phyloP scores from a whole-genome alignment of 2,888 invertebrate genomes.

The Galerucella pusilla region DNA sequence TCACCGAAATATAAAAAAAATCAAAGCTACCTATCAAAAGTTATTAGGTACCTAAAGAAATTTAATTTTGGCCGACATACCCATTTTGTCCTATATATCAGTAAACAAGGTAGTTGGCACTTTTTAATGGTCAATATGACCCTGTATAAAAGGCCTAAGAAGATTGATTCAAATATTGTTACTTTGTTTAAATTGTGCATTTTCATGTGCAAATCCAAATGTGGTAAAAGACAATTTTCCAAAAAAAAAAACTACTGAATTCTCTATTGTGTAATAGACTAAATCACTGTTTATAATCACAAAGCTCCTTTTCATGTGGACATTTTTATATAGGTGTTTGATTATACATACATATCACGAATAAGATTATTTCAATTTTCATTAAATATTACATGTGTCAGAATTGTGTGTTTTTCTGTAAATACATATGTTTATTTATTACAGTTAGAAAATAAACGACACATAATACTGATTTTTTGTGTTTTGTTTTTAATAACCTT shows the following conservation, averaged over 20 bases:
- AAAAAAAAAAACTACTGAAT: conserved; percentile 9
- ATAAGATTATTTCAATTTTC: conserved; percentile 57
- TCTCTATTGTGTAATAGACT: conserved; percentile 46
- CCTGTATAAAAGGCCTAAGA: background rate
- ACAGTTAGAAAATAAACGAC: conserved; percentile 57
- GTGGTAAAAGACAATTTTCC: background rate
- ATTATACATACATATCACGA: conserved; percentile 62
- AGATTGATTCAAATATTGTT: background rate
- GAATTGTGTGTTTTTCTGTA: conserved; percentile 57
- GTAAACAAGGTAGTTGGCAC: no score
- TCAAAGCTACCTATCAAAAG: no score
- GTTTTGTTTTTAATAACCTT: conserved; percentile 24
- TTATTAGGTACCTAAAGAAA: no score
- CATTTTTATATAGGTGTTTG: conserved; percentile 62
- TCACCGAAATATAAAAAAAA: no score
- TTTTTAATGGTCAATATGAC: background rate
- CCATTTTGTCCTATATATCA: no score
- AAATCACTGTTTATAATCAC: conserved; percentile 50
- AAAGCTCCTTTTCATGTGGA: conserved; percentile 56
- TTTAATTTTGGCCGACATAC: no score
- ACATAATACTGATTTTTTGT: conserved; percentile 43
- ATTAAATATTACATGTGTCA: conserved; percentile 55
- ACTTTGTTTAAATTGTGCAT: background rate
- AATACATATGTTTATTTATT: conserved; percentile 58
- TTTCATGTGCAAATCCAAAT: conserved; percentile 5